A percentile compares a stretch with the other conserved stretches of the same genome.
Conservation (phyloP, 2,888 invertebrate species). For the Tachystola acroxantha region DNA sequence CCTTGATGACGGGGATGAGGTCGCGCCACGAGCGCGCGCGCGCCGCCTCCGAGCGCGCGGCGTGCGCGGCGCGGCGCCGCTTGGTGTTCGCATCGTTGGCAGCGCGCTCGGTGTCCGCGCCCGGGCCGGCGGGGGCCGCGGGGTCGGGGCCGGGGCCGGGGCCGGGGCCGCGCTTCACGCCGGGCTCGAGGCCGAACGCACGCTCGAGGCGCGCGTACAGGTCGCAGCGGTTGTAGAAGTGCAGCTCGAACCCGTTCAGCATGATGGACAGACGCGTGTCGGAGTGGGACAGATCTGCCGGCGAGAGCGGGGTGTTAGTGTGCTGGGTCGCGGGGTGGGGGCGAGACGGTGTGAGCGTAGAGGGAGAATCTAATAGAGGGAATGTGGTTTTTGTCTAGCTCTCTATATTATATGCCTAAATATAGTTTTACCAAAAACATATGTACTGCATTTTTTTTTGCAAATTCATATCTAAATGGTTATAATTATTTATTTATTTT, state of each 20-base stretch:
- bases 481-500: too few relatives aligned
- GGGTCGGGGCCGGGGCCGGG: too few relatives aligned
- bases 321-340: too few relatives aligned
- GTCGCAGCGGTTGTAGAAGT: constrained; percentile 95
- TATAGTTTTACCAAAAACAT: too few relatives aligned
- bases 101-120: constrained; percentile 75
- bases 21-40: constrained; percentile 96
- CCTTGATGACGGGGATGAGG: constrained; percentile 96
- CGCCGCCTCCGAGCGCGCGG: constrained; percentile 86
- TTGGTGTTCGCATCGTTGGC: constrained; percentile 82
- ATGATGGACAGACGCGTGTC: constrained; percentile 94
- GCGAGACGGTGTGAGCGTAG: too few relatives aligned
- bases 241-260: constrained; percentile 95
- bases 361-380: too few relatives aligned
- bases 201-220: constrained; percentile 92
- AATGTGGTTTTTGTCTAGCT: too few relatives aligned
- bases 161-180: constrained; percentile 87
- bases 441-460: too few relatives aligned
- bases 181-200: constrained; percentile 89
- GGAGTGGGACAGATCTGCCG: constrained; percentile 95
- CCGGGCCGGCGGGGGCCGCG: too few relatives aligned
- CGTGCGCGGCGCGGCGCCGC: constrained; percentile 66
- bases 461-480: too few relatives aligned
- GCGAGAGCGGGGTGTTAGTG: constrained; percentile 20
- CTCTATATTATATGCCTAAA: too few relatives aligned